phyloP scores from a whole-genome alignment of 1,140 invertebrate genomes.

The Drosophila obscura region DNA sequence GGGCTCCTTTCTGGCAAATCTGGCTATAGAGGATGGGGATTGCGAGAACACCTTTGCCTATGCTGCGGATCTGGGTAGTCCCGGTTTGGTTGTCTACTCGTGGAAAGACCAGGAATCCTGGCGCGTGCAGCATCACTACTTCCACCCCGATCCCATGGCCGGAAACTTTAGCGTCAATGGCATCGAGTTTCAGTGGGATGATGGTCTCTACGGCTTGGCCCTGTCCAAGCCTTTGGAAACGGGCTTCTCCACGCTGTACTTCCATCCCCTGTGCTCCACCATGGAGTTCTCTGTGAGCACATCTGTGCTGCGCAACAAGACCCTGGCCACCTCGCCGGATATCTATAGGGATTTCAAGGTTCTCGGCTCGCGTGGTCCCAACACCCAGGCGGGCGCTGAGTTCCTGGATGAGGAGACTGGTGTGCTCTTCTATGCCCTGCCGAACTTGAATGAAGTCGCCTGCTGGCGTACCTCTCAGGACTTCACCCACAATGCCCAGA shows the following conservation, averaged over 20 bases:
- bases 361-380: constrained; percentile 88
- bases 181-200: constrained; percentile 89
- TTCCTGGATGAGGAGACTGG: constrained; percentile 89
- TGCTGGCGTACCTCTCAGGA: constrained; percentile 90
- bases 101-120: constrained; percentile 88
- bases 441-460: constrained; percentile 90
- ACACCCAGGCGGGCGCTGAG: constrained; percentile 89
- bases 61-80: constrained; percentile 87
- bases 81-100: constrained; percentile 89
- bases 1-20: constrained; percentile 90
- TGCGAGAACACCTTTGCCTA: constrained; percentile 89
- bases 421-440: constrained; percentile 90
- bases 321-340: constrained; percentile 84
- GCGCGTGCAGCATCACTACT: constrained; percentile 89
- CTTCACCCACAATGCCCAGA: constrained; percentile 88
- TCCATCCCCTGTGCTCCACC: constrained; percentile 90
- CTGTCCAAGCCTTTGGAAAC: constrained; percentile 86
- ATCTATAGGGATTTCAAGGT: constrained; percentile 88
- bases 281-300: constrained; percentile 90
- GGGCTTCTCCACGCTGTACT: constrained; percentile 89
- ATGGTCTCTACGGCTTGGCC: constrained; percentile 90
- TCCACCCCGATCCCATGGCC: constrained; percentile 88
- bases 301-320: constrained; percentile 86
- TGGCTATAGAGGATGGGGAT: constrained; percentile 89
- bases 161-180: constrained; percentile 90